Evolutionary conservation across 2,797 vertebrate species (phyloP).

Genomic region (Enteromius treurensis): DNA sequence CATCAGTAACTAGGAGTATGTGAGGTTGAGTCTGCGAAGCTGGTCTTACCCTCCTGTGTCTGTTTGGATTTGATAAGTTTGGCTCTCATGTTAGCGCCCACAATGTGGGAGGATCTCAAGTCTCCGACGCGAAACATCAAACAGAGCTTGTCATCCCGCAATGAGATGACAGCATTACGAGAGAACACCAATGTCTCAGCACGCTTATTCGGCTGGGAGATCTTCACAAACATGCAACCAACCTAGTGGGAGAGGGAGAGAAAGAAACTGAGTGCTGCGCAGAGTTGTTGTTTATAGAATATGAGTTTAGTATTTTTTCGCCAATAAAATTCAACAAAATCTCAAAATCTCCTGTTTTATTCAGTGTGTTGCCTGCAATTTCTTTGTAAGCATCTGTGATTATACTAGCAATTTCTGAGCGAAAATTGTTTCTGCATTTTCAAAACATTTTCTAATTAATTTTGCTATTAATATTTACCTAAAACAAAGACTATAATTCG

Average conservation of each 20-base stretch:
- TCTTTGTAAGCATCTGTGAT: too few relatives aligned
- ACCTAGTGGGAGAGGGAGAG: slow-evolving; percentile 70
- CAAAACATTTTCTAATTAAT: background rate
- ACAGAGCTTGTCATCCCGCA: slow-evolving; percentile 91
- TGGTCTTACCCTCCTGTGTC: slow-evolving; percentile 87
- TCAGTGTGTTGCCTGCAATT: too few relatives aligned
- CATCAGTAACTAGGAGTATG: background rate
- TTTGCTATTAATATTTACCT: background rate
- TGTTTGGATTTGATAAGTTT: slow-evolving; percentile 99
- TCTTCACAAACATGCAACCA: slow-evolving; percentile 99
- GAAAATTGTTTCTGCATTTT: too few relatives aligned
- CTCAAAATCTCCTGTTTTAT: too few relatives aligned
- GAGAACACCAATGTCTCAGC: slow-evolving; percentile 97
- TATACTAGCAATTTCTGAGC: too few relatives aligned
- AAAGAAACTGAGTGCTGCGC: background rate
- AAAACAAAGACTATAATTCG: background rate
- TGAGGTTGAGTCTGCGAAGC: background rate
- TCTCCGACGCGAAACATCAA: slow-evolving; percentile 98
- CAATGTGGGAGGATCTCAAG: slow-evolving; percentile 95
- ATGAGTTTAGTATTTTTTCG: too few relatives aligned
- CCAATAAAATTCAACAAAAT: too few relatives aligned
- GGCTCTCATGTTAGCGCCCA: slow-evolving; percentile 95
- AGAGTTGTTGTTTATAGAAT: background rate
- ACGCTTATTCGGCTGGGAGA: slow-evolving; percentile 96
- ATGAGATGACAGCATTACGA: slow-evolving; percentile 91